These are phyloP conservation scores for Leuctra nigra DNA, from an alignment of 2,888 invertebrate species.

Conservation along the genomic window DNA sequence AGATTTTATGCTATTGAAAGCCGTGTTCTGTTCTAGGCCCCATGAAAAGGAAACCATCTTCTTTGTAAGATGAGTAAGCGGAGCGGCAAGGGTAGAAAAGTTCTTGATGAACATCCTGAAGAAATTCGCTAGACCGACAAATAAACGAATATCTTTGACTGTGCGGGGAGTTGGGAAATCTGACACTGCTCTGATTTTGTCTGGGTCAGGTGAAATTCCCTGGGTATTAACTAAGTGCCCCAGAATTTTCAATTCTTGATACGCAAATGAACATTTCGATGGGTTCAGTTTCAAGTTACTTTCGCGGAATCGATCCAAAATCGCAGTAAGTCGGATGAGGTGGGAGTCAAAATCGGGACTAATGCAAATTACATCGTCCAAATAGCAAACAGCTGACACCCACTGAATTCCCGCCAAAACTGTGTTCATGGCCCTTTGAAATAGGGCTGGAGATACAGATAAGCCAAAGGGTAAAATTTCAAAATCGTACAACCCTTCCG, in stretches of 20 bases:
- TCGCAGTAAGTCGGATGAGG: no score
- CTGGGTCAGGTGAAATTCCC: not conserved
- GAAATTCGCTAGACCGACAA: not conserved
- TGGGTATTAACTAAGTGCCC: not conserved
- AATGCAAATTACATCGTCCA: not conserved
- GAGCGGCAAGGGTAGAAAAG: not conserved
- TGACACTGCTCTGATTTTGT: not conserved
- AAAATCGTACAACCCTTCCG: not conserved
- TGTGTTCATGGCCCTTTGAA: not conserved
- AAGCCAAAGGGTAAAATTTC: not conserved
- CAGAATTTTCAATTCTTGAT: not conserved
- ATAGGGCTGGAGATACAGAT: not conserved
- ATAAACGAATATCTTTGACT: not conserved
- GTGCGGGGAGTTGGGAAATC: not conserved
- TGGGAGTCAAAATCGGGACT: not conserved
- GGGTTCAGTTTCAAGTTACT: no score
- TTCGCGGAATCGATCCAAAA: no score
- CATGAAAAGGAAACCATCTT: not conserved
- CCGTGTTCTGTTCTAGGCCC: conserved; percentile 2
- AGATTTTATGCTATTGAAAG: conserved; percentile 26
- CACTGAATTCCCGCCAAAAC: not conserved
- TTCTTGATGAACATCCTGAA: conserved; percentile 5
- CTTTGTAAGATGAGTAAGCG: not conserved
- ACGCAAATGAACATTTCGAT: conserved; percentile 8
- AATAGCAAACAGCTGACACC: not conserved